Conservation (phyloP, 2,113 vertebrate species). For the Carassius auratus region DNA sequence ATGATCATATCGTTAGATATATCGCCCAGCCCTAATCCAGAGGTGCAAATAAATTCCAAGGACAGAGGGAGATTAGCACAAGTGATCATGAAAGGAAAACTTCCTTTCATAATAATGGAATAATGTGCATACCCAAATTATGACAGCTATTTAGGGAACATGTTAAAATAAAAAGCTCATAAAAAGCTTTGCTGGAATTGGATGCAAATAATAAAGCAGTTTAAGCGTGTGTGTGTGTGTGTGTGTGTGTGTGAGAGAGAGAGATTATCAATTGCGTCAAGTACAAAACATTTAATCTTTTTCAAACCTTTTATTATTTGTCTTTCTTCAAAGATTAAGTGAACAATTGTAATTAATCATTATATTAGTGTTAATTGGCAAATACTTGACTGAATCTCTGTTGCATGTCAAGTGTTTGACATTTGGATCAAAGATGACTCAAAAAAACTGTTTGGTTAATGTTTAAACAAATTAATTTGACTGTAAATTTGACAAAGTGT, state of each 20-base stretch:
- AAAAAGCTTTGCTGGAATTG: neutral
- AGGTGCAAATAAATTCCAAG: neutral
- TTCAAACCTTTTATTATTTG: neutral
- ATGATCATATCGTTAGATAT: too few relatives aligned
- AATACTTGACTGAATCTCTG: neutral
- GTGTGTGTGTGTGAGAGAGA: neutral
- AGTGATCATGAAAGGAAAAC: neutral
- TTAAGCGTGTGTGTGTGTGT: neutral
- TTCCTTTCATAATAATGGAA: neutral
- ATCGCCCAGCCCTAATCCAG: neutral
- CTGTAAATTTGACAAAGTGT: neutral
- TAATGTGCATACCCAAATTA: neutral
- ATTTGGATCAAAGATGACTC: neutral
- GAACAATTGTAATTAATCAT: too few relatives aligned
- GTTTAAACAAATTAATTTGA: neutral
- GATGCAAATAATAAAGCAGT: neutral
- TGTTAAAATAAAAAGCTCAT: conserved; percentile 1
- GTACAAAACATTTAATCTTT: neutral
- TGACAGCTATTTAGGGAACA: conserved; percentile 2
- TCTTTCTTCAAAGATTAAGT: too few relatives aligned
- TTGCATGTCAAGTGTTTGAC: neutral
- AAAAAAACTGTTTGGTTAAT: neutral
- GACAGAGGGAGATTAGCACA: neutral
- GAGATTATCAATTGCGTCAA: neutral
- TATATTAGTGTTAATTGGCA: neutral